Conservation (phyloP, 30 jellyfish, hydroid and myxozoan species). For the Rhopilema esculentum region DNA sequence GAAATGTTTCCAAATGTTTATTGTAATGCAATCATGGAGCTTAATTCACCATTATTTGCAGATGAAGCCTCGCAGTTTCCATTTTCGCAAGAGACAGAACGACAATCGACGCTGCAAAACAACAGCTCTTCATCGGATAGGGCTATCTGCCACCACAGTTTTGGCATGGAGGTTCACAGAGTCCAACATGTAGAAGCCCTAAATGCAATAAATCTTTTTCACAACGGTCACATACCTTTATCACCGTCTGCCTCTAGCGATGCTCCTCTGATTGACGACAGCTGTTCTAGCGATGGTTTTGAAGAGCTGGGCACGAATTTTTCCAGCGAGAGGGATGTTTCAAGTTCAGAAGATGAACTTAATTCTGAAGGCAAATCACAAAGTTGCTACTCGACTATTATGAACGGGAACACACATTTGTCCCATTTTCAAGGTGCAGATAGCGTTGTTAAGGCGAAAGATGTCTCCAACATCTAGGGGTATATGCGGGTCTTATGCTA, state of each 20-base stretch:
- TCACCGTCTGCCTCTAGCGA: conserved; percentile 68
- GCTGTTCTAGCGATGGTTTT: neutral
- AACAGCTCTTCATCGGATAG: neutral
- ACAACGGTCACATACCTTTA: neutral
- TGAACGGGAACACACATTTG: neutral
- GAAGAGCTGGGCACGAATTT: neutral
- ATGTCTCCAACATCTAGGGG: too few species aligned
- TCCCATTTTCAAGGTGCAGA: too few species aligned
- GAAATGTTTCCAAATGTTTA: neutral
- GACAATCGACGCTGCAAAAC: neutral
- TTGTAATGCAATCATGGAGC: neutral
- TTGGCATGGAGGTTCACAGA: neutral
- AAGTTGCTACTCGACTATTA: neutral
- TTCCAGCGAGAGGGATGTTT: neutral
- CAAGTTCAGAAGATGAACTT: neutral
- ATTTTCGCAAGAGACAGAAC: neutral
- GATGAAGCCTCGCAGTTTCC: neutral
- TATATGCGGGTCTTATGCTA: too few species aligned
- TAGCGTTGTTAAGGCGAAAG: too few species aligned
- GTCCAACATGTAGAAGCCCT: too few species aligned
- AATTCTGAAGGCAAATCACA: neutral
- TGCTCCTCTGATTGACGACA: conserved; percentile 40
- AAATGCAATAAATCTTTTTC: neutral
- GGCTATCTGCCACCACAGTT: neutral
- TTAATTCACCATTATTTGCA: neutral